A percentile compares a stretch with the other conserved stretches of the same genome.
Evolutionary conservation across 2,888 invertebrate genomes (phyloP).

Genomic region (Eupithecia pulchellata): DNA sequence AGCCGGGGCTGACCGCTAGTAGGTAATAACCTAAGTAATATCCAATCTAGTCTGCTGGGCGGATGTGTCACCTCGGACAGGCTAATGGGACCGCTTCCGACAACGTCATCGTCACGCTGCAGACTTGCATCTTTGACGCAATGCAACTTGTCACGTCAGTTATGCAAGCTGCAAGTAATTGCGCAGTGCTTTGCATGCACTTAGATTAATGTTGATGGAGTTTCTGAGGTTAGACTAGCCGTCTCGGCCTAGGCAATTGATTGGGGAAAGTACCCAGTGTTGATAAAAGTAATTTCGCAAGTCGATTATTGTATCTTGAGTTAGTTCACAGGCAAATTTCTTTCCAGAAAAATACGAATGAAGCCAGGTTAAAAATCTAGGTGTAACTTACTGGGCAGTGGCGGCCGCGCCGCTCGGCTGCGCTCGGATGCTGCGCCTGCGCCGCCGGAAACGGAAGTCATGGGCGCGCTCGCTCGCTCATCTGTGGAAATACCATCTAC

Average conservation of each 20-base stretch:
- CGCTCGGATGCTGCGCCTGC: conserved; percentile 82
- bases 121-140: conserved; percentile 48
- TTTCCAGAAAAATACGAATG: neutral
- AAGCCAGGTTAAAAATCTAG: neutral
- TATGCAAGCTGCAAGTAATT: conserved; percentile 20
- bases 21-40: neutral
- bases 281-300: neutral
- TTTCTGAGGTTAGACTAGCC: neutral
- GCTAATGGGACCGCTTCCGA: conserved; percentile 73
- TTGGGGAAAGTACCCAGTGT: neutral
- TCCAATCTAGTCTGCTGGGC: conserved; percentile 41
- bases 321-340: neutral
- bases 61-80: conserved; percentile 69
- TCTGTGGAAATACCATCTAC: conserved; percentile 76
- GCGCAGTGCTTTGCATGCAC: conserved; percentile 17
- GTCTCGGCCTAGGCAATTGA: neutral
- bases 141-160: conserved; percentile 31
- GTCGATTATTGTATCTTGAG: neutral
- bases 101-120: conserved; percentile 53
- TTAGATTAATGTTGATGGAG: conserved; percentile 1
- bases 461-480: conserved; percentile 80
- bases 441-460: conserved; percentile 84
- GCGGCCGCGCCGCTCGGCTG: conserved; percentile 38
- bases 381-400: conserved; percentile 70
- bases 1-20: too few species aligned